phyloP scores from a whole-genome alignment of 2,113 vertebrate species.

The Mobula hypostoma region DNA sequence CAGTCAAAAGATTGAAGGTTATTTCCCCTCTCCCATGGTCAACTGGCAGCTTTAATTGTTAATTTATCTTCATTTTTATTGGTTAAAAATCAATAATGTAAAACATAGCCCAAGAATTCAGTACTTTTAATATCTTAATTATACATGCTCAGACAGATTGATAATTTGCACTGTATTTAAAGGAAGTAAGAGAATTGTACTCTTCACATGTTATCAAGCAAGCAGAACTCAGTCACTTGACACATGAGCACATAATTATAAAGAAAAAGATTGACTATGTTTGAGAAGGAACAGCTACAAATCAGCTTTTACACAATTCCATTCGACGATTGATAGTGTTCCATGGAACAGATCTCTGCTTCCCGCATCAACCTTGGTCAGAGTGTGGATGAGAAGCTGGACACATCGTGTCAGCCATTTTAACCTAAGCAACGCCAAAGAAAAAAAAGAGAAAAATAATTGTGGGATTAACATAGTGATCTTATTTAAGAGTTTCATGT shows the following conservation, averaged over 20 bases:
- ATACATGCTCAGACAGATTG: conserved; percentile 32
- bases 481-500: not conserved
- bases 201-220: conserved; percentile 8
- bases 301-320: not conserved
- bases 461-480: conserved; percentile 29
- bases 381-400: not conserved
- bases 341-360: not conserved
- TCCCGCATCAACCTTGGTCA: not conserved
- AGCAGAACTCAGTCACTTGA: conserved; percentile 1
- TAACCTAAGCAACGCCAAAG: not conserved
- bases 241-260: not conserved
- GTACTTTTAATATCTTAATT: conserved; percentile 37
- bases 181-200: not conserved
- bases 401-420: not conserved
- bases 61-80: conserved; percentile 29
- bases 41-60: conserved; percentile 19
- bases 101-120: conserved; percentile 29
- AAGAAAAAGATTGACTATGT: not conserved
- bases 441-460: not conserved
- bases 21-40: conserved; percentile 31
- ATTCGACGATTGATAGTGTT: not conserved
- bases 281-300: not conserved
- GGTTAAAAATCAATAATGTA: conserved; percentile 32
- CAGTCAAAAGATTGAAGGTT: conserved; percentile 22
- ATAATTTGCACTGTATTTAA: not conserved